Evolutionary conservation across 1,140 invertebrate genomes (phyloP).

Genomic region (Solen grandis): DNA sequence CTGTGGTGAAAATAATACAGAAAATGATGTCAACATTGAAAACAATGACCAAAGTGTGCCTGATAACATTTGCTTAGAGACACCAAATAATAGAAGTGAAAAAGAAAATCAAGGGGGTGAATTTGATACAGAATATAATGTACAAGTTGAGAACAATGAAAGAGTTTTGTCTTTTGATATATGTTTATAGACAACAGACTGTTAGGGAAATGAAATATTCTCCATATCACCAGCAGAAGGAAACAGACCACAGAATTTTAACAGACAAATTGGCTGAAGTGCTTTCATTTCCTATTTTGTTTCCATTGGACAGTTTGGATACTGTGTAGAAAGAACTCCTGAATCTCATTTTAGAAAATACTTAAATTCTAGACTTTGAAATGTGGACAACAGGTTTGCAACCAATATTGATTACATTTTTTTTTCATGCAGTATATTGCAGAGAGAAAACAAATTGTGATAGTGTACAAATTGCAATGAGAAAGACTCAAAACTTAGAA

Average conservation of each 20-base stretch:
- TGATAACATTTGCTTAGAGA: neutral
- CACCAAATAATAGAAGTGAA: neutral
- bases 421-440: neutral
- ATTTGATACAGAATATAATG: neutral
- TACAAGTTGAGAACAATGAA: neutral
- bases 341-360: conserved; percentile 9
- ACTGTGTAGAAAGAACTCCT: neutral
- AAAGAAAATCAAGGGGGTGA: neutral
- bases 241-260: neutral
- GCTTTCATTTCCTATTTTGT: conserved; percentile 14
- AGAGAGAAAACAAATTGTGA: conserved; percentile 8
- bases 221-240: conserved; percentile 18
- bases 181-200: conserved; percentile 6
- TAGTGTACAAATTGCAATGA: conserved; percentile 8
- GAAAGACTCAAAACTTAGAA: conserved; percentile 18
- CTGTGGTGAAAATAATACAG: neutral
- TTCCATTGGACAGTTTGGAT: conserved; percentile 7
- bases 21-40: neutral
- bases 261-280: neutral
- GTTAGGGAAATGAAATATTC: conserved; percentile 1
- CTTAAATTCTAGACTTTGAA: neutral
- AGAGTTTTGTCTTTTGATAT: neutral
- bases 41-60: neutral
- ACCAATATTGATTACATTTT: conserved; percentile 27
- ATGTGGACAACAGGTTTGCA: conserved; percentile 20